These are phyloP conservation scores for Tachyglossus aculeatus DNA, from an alignment of 2,797 vertebrate genomes.

Conservation along the genomic window DNA sequence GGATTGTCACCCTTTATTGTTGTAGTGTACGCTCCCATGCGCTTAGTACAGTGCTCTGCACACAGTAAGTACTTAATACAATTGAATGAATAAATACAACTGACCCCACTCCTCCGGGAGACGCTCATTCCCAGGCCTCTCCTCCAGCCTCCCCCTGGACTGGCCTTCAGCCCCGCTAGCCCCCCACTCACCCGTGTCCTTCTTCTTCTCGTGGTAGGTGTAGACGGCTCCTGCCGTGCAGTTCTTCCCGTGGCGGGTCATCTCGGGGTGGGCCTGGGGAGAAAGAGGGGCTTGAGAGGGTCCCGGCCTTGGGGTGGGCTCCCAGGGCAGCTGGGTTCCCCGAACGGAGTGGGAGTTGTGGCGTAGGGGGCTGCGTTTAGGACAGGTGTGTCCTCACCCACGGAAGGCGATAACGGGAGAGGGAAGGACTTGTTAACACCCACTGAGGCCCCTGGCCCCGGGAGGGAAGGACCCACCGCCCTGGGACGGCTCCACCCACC, in stretches of 20 bases:
- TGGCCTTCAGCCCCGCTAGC: rapidly evolving
- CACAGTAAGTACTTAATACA: too few relatives aligned
- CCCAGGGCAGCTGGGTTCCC: background rate
- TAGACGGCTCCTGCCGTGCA: slow-evolving; percentile 92
- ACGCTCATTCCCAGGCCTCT: rapidly evolving
- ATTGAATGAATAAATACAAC: too few relatives aligned
- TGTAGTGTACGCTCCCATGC: too few relatives aligned
- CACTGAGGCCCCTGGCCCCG: background rate
- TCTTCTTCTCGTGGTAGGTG: slow-evolving; percentile 92
- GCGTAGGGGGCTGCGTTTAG: background rate
- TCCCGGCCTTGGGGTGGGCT: too few relatives aligned
- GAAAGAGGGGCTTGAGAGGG: background rate
- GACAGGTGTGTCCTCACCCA: background rate
- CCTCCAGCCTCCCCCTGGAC: background rate
- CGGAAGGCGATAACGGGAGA: background rate
- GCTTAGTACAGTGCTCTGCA: too few relatives aligned
- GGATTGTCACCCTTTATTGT: too few relatives aligned
- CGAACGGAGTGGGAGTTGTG: background rate
- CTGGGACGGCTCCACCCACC: rapidly evolving
- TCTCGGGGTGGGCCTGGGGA: slow-evolving; percentile 29
- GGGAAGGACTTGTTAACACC: background rate
- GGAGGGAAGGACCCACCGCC: background rate
- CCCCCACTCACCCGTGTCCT: slow-evolving; percentile 82
- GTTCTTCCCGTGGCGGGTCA: slow-evolving; percentile 93
- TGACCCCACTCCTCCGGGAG: too few relatives aligned